Evolutionary conservation across 2,888 invertebrate species (phyloP).

Genomic region (Anarsia innoxiella): DNA sequence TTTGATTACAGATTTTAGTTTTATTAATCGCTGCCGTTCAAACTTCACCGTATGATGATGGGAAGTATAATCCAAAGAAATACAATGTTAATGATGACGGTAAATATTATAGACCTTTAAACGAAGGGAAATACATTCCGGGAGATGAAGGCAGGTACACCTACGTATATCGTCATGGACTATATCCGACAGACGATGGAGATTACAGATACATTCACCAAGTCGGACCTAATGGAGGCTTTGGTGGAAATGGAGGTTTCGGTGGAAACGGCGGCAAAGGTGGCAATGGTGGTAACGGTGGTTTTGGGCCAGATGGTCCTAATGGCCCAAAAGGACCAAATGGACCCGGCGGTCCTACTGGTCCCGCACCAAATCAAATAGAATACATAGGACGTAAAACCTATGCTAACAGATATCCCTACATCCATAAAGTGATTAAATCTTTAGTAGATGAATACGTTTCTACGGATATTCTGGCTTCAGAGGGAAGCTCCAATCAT

Average conservation of each 20-base stretch:
- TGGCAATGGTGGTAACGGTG: slow-evolving; percentile 22
- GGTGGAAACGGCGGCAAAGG: slow-evolving; percentile 29
- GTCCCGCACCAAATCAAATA: slow-evolving; percentile 26
- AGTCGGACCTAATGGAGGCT: slow-evolving; percentile 40
- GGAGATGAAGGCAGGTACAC: slow-evolving; percentile 71
- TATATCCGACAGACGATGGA: slow-evolving; percentile 57
- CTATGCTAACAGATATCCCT: slow-evolving; percentile 56
- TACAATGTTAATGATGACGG: slow-evolving; percentile 53
- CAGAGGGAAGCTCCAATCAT: slow-evolving; percentile 36
- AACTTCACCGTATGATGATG: slow-evolving; percentile 44
- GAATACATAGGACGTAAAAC: slow-evolving; percentile 47
- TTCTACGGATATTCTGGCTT: slow-evolving; percentile 36
- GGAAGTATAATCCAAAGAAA: slow-evolving; percentile 50
- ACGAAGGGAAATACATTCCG: slow-evolving; percentile 71
- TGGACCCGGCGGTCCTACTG: slow-evolving; percentile 22
- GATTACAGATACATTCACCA: slow-evolving; percentile 67
- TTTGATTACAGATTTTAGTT: slow-evolving; percentile 41
- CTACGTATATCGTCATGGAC: slow-evolving; percentile 51
- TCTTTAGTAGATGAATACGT: slow-evolving; percentile 49
- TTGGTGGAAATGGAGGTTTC: slow-evolving; percentile 31
- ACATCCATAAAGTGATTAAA: slow-evolving; percentile 50
- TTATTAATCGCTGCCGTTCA: slow-evolving; percentile 34
- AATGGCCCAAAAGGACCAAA: slow-evolving; percentile 22
- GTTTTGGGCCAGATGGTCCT: slow-evolving; percentile 23
- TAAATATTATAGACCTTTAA: slow-evolving; percentile 52